Percentiles rank a stretch among this genome's conserved stretches.
phyloP scores from a whole-genome alignment of 1,140 invertebrate species.

The Thaumetopoea pityocampa region DNA sequence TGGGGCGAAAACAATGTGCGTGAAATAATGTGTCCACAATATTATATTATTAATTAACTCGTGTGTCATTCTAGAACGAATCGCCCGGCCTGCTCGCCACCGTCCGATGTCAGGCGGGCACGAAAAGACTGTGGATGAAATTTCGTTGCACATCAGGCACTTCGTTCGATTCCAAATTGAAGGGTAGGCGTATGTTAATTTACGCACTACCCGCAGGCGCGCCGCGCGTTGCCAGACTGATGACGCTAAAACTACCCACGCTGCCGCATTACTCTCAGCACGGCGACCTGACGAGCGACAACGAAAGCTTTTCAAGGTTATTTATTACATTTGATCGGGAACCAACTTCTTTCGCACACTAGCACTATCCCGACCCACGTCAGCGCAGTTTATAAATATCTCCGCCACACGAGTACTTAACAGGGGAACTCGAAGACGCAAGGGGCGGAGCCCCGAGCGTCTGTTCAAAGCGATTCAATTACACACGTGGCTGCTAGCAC shows the following conservation, averaged over 20 bases:
- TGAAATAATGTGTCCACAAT: too few relatives aligned
- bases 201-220: conserved; percentile 58
- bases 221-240: conserved; percentile 54
- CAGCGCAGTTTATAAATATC: too few relatives aligned
- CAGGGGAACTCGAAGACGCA: too few relatives aligned
- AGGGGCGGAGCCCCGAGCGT: too few relatives aligned
- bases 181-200: conserved; percentile 40
- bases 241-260: conserved; percentile 43
- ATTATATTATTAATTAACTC: too few relatives aligned
- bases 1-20: too few relatives aligned
- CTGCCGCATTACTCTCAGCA: conserved; percentile 57
- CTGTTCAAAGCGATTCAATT: too few relatives aligned
- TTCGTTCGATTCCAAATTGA: conserved; percentile 12
- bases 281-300: conserved; percentile 31
- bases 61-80: conserved; percentile 30
- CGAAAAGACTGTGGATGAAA: conserved; percentile 52
- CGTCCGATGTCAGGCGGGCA: conserved; percentile 63
- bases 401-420: too few relatives aligned
- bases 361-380: too few relatives aligned
- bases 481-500: too few relatives aligned
- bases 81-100: conserved; percentile 50
- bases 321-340: too few relatives aligned
- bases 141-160: conserved; percentile 27
- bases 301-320: conserved; percentile 32
- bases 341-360: too few relatives aligned